Evolutionary conservation across 2,113 vertebrate species (phyloP).

Genomic region (Mesembrinibis cayennensis): DNA sequence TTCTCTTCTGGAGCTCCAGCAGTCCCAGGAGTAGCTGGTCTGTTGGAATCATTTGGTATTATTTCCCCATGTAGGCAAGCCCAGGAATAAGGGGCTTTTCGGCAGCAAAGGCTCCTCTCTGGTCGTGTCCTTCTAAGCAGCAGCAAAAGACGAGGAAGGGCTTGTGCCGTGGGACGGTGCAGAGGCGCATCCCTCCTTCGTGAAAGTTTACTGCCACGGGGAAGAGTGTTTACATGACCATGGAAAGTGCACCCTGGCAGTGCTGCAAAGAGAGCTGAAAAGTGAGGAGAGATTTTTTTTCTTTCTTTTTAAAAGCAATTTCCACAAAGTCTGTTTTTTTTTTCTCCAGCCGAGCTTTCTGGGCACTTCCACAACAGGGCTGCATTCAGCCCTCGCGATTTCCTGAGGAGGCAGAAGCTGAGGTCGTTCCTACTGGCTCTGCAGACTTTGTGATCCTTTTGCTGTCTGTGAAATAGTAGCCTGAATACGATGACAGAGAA

Average conservation of each 20-base stretch:
- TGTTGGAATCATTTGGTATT: neutral
- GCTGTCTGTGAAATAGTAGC: neutral
- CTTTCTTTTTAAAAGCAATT: neutral
- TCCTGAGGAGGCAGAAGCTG: constrained; percentile 2
- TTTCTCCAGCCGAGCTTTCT: neutral
- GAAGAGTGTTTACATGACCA: neutral
- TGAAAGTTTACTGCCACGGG: neutral
- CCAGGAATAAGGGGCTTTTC: neutral
- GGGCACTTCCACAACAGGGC: neutral
- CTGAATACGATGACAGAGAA: neutral
- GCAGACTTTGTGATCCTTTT: neutral
- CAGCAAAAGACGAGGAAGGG: neutral
- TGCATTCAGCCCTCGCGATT: neutral
- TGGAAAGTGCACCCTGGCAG: neutral
- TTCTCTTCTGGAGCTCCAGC: neutral
- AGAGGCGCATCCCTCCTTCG: neutral
- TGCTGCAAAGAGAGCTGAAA: neutral
- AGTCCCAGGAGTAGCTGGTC: neutral
- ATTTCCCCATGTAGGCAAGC: neutral
- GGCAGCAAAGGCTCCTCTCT: neutral
- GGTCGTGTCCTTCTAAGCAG: fast-evolving
- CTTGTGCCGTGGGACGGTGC: neutral
- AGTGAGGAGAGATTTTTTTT: neutral
- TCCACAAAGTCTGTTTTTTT: neutral
- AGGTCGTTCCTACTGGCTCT: neutral